Conservation (phyloP, 2,888 invertebrate species). For the Chrysolina americana region DNA sequence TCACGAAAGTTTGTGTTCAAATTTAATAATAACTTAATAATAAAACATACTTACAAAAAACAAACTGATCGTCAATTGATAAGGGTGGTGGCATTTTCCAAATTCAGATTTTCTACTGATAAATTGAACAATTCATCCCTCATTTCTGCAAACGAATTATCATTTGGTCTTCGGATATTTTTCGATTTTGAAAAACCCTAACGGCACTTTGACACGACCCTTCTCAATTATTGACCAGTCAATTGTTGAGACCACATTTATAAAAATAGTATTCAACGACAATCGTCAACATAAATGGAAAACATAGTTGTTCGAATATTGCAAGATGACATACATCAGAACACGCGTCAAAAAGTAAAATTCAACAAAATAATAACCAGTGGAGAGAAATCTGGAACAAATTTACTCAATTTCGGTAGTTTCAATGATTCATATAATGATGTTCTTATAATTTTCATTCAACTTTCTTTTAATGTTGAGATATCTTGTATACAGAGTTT, state of each 20-base stretch:
- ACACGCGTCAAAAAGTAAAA: constrained; percentile 43
- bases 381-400: constrained; percentile 2
- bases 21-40: constrained; percentile 64
- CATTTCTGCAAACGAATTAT: not conserved
- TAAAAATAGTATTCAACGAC: constrained; percentile 57
- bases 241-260: constrained; percentile 63
- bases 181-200: not conserved
- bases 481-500: too few species aligned
- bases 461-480: too few species aligned
- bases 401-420: constrained; percentile 13
- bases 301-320: constrained; percentile 48
- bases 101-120: not conserved
- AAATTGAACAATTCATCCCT: not conserved
- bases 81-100: not conserved
- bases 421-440: not conserved
- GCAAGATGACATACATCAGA: constrained; percentile 43
- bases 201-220: not conserved
- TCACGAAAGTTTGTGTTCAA: constrained; percentile 46
- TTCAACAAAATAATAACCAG: constrained; percentile 41
- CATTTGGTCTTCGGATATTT: not conserved
- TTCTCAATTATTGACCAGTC: constrained; percentile 37
- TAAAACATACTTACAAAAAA: constrained; percentile 53
- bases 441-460: not conserved
- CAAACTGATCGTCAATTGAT: constrained; percentile 39
- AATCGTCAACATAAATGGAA: constrained; percentile 44